Conservation (phyloP, 2,113 vertebrate genomes). For the Gymnarchus niloticus region DNA sequence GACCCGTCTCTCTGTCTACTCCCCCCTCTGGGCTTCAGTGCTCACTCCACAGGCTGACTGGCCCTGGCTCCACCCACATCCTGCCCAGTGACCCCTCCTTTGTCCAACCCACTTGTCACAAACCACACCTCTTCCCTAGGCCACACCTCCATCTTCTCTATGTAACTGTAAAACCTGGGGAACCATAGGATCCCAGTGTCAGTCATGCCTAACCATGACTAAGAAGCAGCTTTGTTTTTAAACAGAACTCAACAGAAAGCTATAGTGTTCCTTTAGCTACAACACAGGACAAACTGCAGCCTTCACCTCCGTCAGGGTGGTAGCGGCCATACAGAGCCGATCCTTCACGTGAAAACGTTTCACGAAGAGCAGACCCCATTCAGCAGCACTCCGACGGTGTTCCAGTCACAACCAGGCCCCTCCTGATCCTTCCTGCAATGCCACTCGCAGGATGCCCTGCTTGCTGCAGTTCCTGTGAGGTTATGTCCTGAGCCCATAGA, state of each 20-base stretch:
- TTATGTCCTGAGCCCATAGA: not conserved
- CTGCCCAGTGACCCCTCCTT: not conserved
- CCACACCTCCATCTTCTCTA: conserved; percentile 1
- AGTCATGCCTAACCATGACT: conserved; percentile 27
- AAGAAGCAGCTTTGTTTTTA: conserved; percentile 35
- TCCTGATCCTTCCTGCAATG: not conserved
- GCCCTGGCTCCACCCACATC: not conserved
- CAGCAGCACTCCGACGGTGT: not conserved
- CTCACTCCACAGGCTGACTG: conserved; percentile 21
- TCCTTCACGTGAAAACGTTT: not conserved
- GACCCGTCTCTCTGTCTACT: conserved; percentile 6
- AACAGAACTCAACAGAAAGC: conserved; percentile 33
- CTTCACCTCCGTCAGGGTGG: too few species aligned
- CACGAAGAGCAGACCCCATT: not conserved
- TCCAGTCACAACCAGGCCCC: not conserved
- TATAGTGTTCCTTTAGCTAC: conserved; percentile 23
- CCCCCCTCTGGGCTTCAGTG: conserved; percentile 3
- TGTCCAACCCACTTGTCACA: conserved; percentile 2
- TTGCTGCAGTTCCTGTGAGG: not conserved
- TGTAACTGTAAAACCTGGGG: conserved; percentile 23
- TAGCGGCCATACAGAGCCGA: not conserved
- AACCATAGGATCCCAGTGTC: conserved; percentile 30
- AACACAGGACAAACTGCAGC: not conserved
- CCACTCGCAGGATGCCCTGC: not conserved
- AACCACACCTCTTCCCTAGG: not conserved